A percentile compares a stretch with the other conserved stretches of the same genome.
Evolutionary conservation across 1,140 invertebrate genomes (phyloP).

Genomic region (Drosophila nigrodunni): DNA sequence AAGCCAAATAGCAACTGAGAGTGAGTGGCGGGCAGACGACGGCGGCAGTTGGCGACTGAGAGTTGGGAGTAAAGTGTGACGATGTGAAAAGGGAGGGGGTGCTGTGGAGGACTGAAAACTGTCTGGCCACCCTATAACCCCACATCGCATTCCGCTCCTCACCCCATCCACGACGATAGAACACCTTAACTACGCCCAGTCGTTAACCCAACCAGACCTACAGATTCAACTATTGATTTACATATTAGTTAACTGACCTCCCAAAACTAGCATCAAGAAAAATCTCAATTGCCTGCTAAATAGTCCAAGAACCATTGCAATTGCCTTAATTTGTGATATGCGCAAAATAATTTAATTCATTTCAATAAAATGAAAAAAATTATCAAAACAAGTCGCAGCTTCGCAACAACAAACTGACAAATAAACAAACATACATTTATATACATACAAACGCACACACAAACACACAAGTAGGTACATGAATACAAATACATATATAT

Average conservation of each 20-base stretch:
- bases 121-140: constrained; percentile 66
- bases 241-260: constrained; percentile 61
- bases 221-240: constrained; percentile 52
- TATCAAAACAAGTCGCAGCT: constrained; percentile 77
- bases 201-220: constrained; percentile 9
- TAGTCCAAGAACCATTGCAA: constrained; percentile 13
- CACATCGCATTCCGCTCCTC: constrained; percentile 1
- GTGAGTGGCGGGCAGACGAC: constrained; percentile 48
- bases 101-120: constrained; percentile 32
- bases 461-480: constrained; percentile 40
- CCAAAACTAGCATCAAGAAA: neutral
- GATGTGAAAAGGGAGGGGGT: neutral
- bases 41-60: constrained; percentile 49
- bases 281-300: neutral
- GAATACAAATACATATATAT: constrained; percentile 17
- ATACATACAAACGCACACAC: constrained; percentile 61
- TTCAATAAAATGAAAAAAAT: constrained; percentile 63
- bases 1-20: constrained; percentile 49
- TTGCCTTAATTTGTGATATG: constrained; percentile 30
- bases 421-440: constrained; percentile 61
- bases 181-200: constrained; percentile 43
- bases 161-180: constrained; percentile 8
- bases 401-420: constrained; percentile 62
- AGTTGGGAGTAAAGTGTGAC: constrained; percentile 2
- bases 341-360: constrained; percentile 59